Evolutionary conservation across 1,140 invertebrate genomes (phyloP).

Genomic region (Muscidifurax raptorellus): DNA sequence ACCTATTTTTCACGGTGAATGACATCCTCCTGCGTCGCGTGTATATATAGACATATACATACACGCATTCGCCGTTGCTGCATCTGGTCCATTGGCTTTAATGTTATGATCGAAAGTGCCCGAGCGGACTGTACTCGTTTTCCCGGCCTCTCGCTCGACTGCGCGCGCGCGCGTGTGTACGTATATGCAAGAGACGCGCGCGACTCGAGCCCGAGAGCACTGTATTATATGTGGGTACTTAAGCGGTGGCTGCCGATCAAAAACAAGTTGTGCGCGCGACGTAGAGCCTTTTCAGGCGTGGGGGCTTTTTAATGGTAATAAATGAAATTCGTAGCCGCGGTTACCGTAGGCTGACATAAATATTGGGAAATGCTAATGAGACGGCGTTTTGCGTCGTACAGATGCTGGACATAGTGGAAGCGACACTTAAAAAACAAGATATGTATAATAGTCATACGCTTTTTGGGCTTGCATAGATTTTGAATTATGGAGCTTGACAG

Average conservation of each 20-base stretch:
- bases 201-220: neutral
- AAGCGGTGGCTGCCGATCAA: neutral
- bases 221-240: slow-evolving; percentile 9
- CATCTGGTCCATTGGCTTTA: slow-evolving; percentile 30
- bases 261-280: neutral
- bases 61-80: neutral
- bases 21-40: neutral
- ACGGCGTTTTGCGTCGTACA: no score
- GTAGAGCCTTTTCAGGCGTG: neutral
- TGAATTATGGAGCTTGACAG: neutral
- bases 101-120: slow-evolving; percentile 50
- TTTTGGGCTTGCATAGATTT: no score
- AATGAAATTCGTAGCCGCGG: neutral
- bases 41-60: no score
- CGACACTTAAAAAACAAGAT: no score
- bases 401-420: no score
- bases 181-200: neutral
- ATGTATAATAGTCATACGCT: no score
- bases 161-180: neutral
- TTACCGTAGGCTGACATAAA: no score
- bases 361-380: no score
- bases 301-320: neutral
- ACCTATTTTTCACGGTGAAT: slow-evolving; percentile 37
- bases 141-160: neutral
- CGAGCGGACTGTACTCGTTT: slow-evolving; percentile 37